Evolutionary conservation across 2,797 vertebrate genomes (phyloP).

Genomic region (Chelon labrosus): DNA sequence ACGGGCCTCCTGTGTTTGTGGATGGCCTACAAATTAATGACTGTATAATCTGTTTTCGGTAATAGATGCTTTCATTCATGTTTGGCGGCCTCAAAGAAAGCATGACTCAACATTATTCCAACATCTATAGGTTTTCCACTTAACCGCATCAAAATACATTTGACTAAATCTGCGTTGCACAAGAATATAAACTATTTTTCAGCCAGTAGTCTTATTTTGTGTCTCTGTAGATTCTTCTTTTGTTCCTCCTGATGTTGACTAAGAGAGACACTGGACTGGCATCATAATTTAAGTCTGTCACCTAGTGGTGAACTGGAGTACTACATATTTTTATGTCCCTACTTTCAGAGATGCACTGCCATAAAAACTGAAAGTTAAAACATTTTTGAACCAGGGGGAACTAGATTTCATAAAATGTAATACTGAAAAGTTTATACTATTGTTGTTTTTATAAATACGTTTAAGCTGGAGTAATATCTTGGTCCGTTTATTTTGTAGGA

Average conservation of each 20-base stretch:
- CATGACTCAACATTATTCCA: not conserved
- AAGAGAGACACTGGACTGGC: not conserved
- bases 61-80: not conserved
- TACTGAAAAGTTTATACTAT: no score
- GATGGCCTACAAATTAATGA: not conserved
- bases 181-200: not conserved
- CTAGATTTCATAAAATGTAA: no score
- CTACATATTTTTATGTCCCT: not conserved
- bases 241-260: not conserved
- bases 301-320: constrained; percentile 36
- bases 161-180: not conserved
- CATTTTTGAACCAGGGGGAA: no score
- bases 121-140: not conserved
- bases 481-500: not conserved
- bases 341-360: not conserved
- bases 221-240: not conserved
- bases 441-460: no score
- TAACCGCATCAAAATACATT: not conserved
- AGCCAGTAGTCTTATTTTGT: not conserved
- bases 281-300: constrained; percentile 34
- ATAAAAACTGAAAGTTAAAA: not conserved
- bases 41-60: not conserved
- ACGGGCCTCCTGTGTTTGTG: not conserved
- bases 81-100: no score
- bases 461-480: not conserved